Base-by-base conservation (phyloP, 2,113 vertebrate species). In the Saguinus imperator region DNA sequence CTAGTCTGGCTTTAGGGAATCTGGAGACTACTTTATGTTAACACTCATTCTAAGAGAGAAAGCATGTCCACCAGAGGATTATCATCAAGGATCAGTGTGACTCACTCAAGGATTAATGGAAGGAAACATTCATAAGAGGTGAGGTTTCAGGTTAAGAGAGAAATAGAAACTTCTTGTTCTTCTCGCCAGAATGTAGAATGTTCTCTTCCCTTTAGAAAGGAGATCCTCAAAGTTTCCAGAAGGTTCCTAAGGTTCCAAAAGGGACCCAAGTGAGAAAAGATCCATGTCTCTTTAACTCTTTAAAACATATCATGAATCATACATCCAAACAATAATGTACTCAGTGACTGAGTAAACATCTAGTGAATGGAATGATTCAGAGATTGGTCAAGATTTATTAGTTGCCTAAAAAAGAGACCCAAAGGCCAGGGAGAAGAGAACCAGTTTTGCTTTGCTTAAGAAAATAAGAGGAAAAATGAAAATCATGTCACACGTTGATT, bases 101-200 rank as follows among this genome's bases (percentile, higher is more conserved):
- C 96, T 98, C 98, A 98, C 37, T 58, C 32, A 97, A 95, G 92
- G 95, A 95, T 96, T 95, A 97, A 96, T 79, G 79, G 96, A 94
- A 84, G 86, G 77, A 87, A 91, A 11, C 94, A 95, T 97, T 97
- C 94, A 83, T 95, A 85, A 95, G 94, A 92, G 95, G 95, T 92
- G 97, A 98, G 94, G 92, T 94, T 97, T 66, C 84, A 79, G 25
- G 55, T 77, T 97, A 45, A 92, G 52, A 50, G 91, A 96, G 75
- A 80, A 95, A 40, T 7, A 87, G 86, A 75, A 66, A 57, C 76
- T 43, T 83, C 82, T 52, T n/a, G 43, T 11, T 21, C 66, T 89
- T 89, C 29, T 88, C 55, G 45, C 43, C 32, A 91, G 64, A 68
- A 40, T 45, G 29, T 7, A 89, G 32, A 77, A 57, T 70, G 68